Percentiles rank a stretch among this genome's conserved stretches.
phyloP scores from a whole-genome alignment of 2,888 invertebrate species.

The Tetanocera ferruginea region DNA sequence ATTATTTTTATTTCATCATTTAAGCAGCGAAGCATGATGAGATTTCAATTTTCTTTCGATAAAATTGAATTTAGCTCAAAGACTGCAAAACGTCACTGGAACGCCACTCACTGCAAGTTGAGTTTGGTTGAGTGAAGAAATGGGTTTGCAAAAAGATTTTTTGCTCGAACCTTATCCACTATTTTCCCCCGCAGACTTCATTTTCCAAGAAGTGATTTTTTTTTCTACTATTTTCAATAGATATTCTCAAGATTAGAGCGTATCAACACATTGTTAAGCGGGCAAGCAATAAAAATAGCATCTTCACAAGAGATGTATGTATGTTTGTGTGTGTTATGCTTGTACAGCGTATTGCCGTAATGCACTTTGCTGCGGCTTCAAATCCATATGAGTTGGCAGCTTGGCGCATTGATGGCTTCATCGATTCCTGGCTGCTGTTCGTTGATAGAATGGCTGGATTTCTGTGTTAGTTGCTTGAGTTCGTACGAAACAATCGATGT shows the following conservation, averaged over 20 bases:
- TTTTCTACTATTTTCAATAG: neutral
- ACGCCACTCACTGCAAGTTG: neutral
- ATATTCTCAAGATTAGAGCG: neutral
- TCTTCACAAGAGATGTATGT: neutral
- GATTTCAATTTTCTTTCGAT: conserved; percentile 37
- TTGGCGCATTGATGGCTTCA: conserved; percentile 3
- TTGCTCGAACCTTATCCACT: too few relatives aligned
- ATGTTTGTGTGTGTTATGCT: neutral
- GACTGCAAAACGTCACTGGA: neutral
- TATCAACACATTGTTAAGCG: conserved; percentile 28
- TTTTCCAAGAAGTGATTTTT: neutral
- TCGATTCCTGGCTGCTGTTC: neutral
- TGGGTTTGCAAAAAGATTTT: too few relatives aligned
- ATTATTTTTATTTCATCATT: conserved; percentile 39
- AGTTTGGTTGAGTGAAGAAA: too few relatives aligned
- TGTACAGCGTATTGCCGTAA: neutral
- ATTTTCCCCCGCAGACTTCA: neutral
- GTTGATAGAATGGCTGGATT: neutral
- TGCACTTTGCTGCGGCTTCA: neutral
- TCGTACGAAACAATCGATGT: conserved; percentile 17
- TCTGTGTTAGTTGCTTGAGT: neutral
- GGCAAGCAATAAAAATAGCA: conserved; percentile 5
- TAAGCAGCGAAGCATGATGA: conserved; percentile 40
- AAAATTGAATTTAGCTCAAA: conserved; percentile 33
- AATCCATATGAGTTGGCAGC: neutral